Percentiles rank a stretch among this genome's conserved stretches.
Evolutionary conservation across 2,797 vertebrate species (phyloP).

Genomic region (Leucoraja ocellata): DNA sequence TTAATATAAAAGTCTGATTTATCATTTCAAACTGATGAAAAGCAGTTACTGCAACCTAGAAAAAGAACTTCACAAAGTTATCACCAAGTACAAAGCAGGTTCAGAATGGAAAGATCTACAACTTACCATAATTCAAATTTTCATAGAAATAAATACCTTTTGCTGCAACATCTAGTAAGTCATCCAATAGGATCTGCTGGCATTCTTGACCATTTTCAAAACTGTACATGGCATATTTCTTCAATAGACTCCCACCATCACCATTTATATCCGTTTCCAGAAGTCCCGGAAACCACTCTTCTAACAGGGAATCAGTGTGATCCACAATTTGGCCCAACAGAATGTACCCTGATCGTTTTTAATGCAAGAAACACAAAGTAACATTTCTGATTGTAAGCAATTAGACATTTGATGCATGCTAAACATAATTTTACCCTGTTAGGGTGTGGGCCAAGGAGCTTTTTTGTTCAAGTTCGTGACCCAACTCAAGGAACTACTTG

Average conservation of each 20-base stretch:
- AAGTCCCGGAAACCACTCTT: conserved; percentile 92
- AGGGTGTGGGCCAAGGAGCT: too few species aligned
- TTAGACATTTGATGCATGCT: not conserved
- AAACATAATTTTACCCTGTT: not conserved
- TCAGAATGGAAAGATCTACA: not conserved
- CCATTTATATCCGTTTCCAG: conserved; percentile 83
- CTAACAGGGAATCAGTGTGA: conserved; percentile 89
- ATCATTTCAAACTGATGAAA: not conserved
- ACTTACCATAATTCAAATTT: conserved; percentile 2
- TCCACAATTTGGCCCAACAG: conserved; percentile 91
- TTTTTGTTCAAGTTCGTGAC: too few species aligned
- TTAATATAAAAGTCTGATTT: not conserved
- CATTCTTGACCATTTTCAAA: conserved; percentile 77
- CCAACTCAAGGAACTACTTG: too few species aligned
- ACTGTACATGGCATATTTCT: conserved; percentile 91
- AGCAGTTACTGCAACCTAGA: not conserved
- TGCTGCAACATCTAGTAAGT: conserved; percentile 71
- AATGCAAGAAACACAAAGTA: not conserved
- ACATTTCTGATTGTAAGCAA: not conserved
- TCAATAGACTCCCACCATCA: conserved; percentile 81
- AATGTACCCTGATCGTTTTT: conserved; percentile 65
- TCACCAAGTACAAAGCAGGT: not conserved
- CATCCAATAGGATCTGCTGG: conserved; percentile 80
- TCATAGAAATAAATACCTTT: conserved; percentile 58
- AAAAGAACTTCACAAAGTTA: not conserved